Evolutionary conservation across 2,113 vertebrate species (phyloP).

Genomic region (Saccopteryx leptura): DNA sequence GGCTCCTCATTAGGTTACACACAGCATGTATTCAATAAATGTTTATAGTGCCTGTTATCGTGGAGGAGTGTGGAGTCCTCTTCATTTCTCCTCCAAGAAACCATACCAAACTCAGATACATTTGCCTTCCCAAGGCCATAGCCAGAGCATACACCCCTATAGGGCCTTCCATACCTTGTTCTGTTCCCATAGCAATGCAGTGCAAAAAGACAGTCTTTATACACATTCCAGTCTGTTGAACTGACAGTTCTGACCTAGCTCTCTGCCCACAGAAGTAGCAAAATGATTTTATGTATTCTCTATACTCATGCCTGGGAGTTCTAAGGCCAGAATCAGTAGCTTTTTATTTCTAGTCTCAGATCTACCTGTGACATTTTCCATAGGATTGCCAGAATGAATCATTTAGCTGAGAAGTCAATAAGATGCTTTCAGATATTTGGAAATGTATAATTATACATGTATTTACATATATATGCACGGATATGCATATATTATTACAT

Average conservation of each 20-base stretch:
- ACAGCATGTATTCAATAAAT: neutral
- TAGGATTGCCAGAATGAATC: constrained; percentile 49
- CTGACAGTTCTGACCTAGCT: neutral
- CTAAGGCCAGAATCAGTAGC: constrained; percentile 54
- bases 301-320: neutral
- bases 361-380: constrained; percentile 48
- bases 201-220: neutral
- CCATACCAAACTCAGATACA: neutral
- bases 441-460: neutral
- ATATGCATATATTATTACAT: constrained; percentile 25
- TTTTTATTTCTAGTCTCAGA: constrained; percentile 56
- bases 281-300: constrained; percentile 59
- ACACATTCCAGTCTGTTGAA: neutral
- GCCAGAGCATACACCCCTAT: neutral
- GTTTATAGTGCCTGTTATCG: constrained; percentile 25
- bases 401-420: constrained; percentile 45
- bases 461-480: neutral
- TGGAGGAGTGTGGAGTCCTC: neutral
- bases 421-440: constrained; percentile 52
- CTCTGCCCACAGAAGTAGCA: constrained; percentile 20
- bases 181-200: constrained; percentile 31
- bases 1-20: neutral
- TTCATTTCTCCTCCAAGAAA: constrained; percentile 28
- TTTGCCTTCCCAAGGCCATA: constrained; percentile 46
- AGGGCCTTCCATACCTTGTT: neutral